Conservation (phyloP, 2,888 invertebrate genomes). For the Ormia ochracea region DNA sequence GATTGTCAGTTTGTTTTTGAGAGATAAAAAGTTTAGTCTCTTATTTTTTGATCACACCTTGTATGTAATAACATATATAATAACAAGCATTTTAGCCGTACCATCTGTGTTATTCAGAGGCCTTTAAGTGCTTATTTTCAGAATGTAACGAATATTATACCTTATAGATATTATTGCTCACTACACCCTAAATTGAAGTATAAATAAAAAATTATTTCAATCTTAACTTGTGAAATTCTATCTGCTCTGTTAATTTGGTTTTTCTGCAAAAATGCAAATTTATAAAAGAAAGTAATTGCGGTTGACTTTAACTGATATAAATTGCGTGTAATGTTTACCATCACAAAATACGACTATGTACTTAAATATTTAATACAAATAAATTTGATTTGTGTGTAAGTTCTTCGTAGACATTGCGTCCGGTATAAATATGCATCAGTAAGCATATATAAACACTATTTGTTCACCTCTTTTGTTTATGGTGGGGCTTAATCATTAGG, state of each 20-base stretch:
- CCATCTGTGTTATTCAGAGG: too few relatives aligned
- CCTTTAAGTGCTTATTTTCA: too few relatives aligned
- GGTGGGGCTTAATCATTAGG: constrained; percentile 58
- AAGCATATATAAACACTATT: constrained; percentile 60
- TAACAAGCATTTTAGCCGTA: too few relatives aligned
- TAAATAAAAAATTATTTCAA: not conserved
- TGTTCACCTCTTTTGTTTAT: constrained; percentile 61
- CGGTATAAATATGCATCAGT: constrained; percentile 60
- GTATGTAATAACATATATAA: too few relatives aligned
- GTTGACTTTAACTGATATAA: constrained; percentile 7
- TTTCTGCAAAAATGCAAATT: constrained; percentile 4
- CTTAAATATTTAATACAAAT: not conserved
- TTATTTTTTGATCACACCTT: too few relatives aligned
- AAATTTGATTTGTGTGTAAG: not conserved
- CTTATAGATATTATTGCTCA: not conserved
- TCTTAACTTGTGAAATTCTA: constrained; percentile 16
- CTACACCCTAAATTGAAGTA: not conserved
- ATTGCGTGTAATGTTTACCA: not conserved
- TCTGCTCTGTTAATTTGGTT: constrained; percentile 20
- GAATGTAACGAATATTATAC: not conserved
- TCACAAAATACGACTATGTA: not conserved
- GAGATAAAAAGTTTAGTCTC: too few relatives aligned
- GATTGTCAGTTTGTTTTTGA: too few relatives aligned
- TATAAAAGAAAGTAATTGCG: constrained; percentile 25
- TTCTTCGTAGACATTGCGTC: constrained; percentile 25